Evolutionary conservation across 2,797 vertebrate genomes (phyloP), one percentile per base, ranked within the genome.

Genomic region (Amphiprion clarkii): DNA sequence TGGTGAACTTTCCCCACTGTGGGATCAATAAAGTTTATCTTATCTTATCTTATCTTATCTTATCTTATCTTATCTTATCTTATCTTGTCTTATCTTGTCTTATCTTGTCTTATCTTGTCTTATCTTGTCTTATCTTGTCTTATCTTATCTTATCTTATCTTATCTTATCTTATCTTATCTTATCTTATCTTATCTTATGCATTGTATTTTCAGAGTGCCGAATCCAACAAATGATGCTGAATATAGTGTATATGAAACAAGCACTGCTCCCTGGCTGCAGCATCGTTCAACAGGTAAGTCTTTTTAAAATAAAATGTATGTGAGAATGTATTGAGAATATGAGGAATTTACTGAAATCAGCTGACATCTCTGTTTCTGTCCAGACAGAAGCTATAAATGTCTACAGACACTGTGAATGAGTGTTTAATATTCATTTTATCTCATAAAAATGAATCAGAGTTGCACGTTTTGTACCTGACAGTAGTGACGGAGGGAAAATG

Each of bases 351-450:
- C 10, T 54, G 23, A 29, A 25, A 54, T 40, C 52, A 67, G 4
- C 27, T 19, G 29, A 67, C 13, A 36, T 19, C 25, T 56, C 51
- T 76, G 33, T 76, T 74, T 63, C 29, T 61, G 13, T 76, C 14
- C 33, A 54, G 2, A 11, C 16, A 1, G 8, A 67, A 72, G 65
- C 19, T 54, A 27, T 67, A 69, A 76, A 29, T 11, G 56, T 54
- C 63, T 42, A 65, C 33, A 59, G 19, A 10, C 51, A 48, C 16
- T 4, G 4, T 6, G 31, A 31, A 19, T 29, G 6, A 55, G 11
- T 51, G 49, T 52, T 25, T 25, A 4, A 52, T 23, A 25, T 21
- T 51, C 21, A 23, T 4, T 21, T 52, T 25, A 25, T 52, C 51
- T 52, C 12, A 13, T 23, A 14, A 33, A 53, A 39, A 46, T 4